These are phyloP conservation scores for Tethya wilhelma DNA, from an alignment of 37 sponge, comb jelly and placozoan species.

Conservation along the genomic window DNA sequence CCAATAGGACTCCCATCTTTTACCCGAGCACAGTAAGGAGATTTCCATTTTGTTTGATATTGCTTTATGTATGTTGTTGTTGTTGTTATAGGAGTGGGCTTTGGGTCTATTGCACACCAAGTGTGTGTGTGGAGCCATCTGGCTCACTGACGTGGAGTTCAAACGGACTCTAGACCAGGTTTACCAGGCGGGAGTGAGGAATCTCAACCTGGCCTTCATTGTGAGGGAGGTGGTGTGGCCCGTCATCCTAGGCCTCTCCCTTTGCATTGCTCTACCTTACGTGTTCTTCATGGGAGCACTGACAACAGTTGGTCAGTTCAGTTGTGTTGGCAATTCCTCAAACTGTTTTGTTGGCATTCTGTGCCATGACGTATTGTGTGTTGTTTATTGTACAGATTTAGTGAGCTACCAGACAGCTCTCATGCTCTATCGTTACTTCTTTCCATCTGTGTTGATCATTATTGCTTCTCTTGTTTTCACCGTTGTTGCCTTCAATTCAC, in stretches of 20 bases:
- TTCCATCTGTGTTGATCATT: slow-evolving; percentile 58
- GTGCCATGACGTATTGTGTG: background rate
- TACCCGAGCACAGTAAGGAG: slow-evolving; percentile 83
- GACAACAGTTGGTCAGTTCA: slow-evolving; percentile 38
- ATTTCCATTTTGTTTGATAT: background rate
- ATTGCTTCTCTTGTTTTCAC: slow-evolving; percentile 34
- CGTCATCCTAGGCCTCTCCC: slow-evolving; percentile 61
- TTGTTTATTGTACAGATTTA: background rate
- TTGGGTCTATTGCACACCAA: slow-evolving; percentile 91
- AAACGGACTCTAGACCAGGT: slow-evolving; percentile 86
- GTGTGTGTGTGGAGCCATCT: slow-evolving; percentile 92
- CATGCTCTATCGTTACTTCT: slow-evolving; percentile 64
- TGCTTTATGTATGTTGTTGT: background rate
- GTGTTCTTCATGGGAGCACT: slow-evolving; percentile 57
- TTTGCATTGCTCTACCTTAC: slow-evolving; percentile 66
- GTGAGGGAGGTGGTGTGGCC: slow-evolving; percentile 80
- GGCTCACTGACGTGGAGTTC: slow-evolving; percentile 81
- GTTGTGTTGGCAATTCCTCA: background rate
- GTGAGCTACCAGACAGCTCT: slow-evolving; percentile 2
- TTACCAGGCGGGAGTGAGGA: slow-evolving; percentile 84
- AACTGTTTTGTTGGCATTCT: slow-evolving; percentile 1
- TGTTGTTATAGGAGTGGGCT: slow-evolving; percentile 91
- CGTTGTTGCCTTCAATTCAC: slow-evolving; percentile 28
- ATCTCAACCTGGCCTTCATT: slow-evolving; percentile 81
- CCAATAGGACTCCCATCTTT: slow-evolving; percentile 83